Conservation (phyloP, 2,888 invertebrate genomes). For the Cosmia pyralina region DNA sequence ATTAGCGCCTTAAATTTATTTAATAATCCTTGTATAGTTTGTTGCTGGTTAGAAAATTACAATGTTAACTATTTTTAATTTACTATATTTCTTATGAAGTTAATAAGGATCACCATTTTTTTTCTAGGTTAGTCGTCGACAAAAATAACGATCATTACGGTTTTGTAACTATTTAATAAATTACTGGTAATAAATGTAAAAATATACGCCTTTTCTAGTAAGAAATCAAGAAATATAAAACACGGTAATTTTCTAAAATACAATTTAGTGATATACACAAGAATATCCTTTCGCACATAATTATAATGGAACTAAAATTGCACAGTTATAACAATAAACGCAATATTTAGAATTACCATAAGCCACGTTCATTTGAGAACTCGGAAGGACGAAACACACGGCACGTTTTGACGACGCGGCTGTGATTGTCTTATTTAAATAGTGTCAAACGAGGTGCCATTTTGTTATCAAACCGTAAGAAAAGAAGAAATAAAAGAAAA, state of each 20-base stretch:
- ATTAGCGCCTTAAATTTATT: slow-evolving; percentile 77
- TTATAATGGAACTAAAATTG: slow-evolving; percentile 52
- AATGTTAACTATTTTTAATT: neutral
- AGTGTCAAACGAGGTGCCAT: neutral
- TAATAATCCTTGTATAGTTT: slow-evolving; percentile 57
- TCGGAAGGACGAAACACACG: slow-evolving; percentile 69
- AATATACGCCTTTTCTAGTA: neutral
- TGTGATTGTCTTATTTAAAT: slow-evolving; percentile 42
- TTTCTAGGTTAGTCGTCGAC: neutral
- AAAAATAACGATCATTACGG: neutral
- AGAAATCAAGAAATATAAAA: neutral
- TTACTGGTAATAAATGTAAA: neutral
- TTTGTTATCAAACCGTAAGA: neutral
- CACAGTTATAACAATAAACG: slow-evolving; percentile 70
- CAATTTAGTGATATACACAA: slow-evolving; percentile 14
- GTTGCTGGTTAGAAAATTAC: slow-evolving; percentile 11
- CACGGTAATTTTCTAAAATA: slow-evolving; percentile 3
- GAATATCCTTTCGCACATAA: slow-evolving; percentile 39
- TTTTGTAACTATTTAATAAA: neutral
- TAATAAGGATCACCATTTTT: neutral
- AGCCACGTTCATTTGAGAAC: slow-evolving; percentile 79
- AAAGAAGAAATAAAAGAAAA: neutral
- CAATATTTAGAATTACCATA: slow-evolving; percentile 82
- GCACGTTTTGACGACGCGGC: slow-evolving; percentile 43
- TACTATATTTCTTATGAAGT: neutral